Percentiles rank a stretch among this genome's conserved stretches.
Conservation (phyloP, 2,797 vertebrate genomes). For the Sebastes kiyomatsui region DNA sequence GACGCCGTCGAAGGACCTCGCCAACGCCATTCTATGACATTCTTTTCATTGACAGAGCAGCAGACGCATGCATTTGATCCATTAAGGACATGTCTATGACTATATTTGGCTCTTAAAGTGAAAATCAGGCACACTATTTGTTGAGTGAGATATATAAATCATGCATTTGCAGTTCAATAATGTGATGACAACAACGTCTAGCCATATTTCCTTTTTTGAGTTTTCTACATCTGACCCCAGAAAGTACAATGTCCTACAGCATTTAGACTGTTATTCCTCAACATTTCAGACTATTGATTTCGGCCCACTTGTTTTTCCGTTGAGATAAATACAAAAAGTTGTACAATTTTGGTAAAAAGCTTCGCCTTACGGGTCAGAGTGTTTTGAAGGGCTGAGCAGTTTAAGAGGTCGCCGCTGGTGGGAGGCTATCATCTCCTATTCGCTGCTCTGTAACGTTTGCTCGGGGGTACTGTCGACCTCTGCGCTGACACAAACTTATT, state of each 20-base stretch:
- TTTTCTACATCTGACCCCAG: background rate
- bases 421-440: conserved; percentile 56
- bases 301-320: background rate
- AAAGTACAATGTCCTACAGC: background rate
- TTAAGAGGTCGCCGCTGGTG: conserved; percentile 56
- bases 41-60: background rate
- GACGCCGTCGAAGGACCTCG: background rate
- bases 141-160: background rate
- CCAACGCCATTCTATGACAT: background rate
- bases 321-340: conserved; percentile 18
- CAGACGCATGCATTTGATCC: background rate
- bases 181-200: background rate
- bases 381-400: conserved; percentile 36
- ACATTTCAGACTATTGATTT: conserved; percentile 32
- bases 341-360: background rate
- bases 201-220: background rate
- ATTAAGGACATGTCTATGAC: background rate
- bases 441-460: conserved; percentile 51
- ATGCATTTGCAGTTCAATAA: background rate
- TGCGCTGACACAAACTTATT: conserved; percentile 71
- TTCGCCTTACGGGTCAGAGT: conserved; percentile 32
- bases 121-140: background rate
- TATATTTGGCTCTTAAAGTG: background rate
- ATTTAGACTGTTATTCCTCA: background rate
- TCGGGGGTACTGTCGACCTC: conserved; percentile 62